These are phyloP conservation scores for Chaetura pelagica DNA, from an alignment of 2,113 vertebrate species.

Conservation along the genomic window DNA sequence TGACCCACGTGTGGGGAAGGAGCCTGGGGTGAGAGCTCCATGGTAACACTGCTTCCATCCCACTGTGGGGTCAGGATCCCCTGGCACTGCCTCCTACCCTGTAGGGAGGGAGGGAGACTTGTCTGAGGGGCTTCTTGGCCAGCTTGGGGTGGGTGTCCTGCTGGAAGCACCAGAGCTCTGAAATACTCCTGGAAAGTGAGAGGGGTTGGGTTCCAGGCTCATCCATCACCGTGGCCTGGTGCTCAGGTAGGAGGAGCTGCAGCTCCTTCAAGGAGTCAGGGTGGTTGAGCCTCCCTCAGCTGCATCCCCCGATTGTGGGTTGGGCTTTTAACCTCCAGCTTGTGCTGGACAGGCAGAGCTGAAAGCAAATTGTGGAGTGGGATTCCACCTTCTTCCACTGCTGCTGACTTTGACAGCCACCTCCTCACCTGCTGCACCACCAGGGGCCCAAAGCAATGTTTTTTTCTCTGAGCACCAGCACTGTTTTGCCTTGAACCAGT, in stretches of 20 bases:
- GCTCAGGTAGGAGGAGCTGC: not conserved
- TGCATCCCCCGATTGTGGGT: accelerated
- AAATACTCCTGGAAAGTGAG: accelerated
- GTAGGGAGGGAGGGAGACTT: not conserved
- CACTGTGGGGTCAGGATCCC: accelerated
- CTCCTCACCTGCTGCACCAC: too few species aligned
- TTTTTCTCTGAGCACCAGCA: not conserved
- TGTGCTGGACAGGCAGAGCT: not conserved
- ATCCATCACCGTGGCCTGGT: not conserved
- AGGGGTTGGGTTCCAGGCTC: too few species aligned
- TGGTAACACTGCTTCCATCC: not conserved
- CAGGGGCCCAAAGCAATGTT: too few species aligned
- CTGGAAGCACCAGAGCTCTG: not conserved
- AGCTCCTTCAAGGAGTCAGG: not conserved
- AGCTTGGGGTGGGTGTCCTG: too few species aligned
- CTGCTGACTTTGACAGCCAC: not conserved
- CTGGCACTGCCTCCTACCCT: accelerated
- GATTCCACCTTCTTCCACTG: not conserved
- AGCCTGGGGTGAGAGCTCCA: not conserved
- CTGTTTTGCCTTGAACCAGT: not conserved
- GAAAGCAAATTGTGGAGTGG: not conserved
- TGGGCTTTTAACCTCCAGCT: not conserved
- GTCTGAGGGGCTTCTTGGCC: accelerated
- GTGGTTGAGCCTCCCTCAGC: accelerated
- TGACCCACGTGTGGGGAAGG: accelerated